These are phyloP conservation scores for Drosophila greeni DNA, from an alignment of 2,888 invertebrate genomes.

Conservation along the genomic window DNA sequence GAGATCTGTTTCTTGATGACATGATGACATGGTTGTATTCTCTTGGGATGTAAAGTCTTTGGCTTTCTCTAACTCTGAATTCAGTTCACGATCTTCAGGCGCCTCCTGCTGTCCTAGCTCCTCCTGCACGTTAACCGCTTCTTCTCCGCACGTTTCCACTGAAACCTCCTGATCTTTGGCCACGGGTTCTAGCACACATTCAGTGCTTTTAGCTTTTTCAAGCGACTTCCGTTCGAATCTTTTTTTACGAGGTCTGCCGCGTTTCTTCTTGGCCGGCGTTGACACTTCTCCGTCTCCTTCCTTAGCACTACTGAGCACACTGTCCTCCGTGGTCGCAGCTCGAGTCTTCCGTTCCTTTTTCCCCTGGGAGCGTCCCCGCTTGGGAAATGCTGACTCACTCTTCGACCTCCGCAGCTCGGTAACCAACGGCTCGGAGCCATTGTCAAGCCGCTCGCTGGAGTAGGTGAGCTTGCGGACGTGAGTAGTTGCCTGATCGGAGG, in stretches of 20 bases:
- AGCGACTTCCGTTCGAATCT: neutral
- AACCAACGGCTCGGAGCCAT: neutral
- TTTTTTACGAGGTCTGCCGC: constrained; percentile 37
- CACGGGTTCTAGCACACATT: neutral
- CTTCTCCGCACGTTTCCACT: neutral
- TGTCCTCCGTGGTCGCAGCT: constrained; percentile 40
- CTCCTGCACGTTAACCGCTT: neutral
- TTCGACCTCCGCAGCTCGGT: constrained; percentile 38
- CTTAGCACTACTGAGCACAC: neutral
- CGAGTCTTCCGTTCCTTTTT: constrained; percentile 7
- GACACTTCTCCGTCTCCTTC: neutral
- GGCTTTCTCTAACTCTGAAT: constrained; percentile 24
- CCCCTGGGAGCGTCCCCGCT: neutral
- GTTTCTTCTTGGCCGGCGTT: constrained; percentile 17
- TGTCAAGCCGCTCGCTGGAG: constrained; percentile 48
- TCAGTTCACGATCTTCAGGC: neutral
- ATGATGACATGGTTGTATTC: constrained; percentile 2
- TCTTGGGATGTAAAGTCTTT: constrained; percentile 16
- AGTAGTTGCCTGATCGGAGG: neutral
- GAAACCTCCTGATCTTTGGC: neutral
- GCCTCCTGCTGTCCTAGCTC: neutral
- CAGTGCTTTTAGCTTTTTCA: neutral
- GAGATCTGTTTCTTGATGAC: constrained; percentile 13
- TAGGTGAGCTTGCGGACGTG: constrained; percentile 63
- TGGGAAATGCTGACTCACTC: constrained; percentile 40